phyloP scores from a whole-genome alignment of 1,140 invertebrate species.

The Thaumetopoea pityocampa region DNA sequence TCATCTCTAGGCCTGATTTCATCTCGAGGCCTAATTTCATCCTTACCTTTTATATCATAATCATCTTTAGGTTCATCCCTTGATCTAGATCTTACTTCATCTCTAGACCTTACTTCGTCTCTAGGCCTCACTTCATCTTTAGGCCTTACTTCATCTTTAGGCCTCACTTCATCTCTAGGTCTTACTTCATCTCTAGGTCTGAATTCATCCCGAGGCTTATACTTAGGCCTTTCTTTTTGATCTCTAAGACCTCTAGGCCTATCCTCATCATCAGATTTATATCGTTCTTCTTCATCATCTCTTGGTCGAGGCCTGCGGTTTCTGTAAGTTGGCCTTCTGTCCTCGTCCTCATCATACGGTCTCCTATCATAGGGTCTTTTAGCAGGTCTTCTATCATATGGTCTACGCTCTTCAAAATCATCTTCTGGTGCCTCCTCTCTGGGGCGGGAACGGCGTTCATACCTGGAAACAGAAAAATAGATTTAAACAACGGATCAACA shows the following conservation, averaged over 20 bases:
- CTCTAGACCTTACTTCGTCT: slow-evolving; percentile 32
- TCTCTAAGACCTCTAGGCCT: slow-evolving; percentile 30
- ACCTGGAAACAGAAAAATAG: slow-evolving; percentile 41
- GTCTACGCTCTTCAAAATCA: slow-evolving; percentile 67
- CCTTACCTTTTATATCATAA: slow-evolving; percentile 26
- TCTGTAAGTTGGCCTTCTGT: slow-evolving; percentile 35
- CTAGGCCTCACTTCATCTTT: slow-evolving; percentile 32
- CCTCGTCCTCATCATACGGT: slow-evolving; percentile 38
- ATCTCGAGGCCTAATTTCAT: slow-evolving; percentile 31
- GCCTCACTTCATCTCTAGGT: slow-evolving; percentile 26
- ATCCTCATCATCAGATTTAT: slow-evolving; percentile 35
- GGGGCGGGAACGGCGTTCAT: slow-evolving; percentile 55
- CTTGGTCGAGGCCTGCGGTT: slow-evolving; percentile 34
- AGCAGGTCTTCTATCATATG: slow-evolving; percentile 40
- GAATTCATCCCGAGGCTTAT: slow-evolving; percentile 33
- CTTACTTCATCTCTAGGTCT: slow-evolving; percentile 31
- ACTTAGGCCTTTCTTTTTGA: slow-evolving; percentile 20
- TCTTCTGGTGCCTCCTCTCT: slow-evolving; percentile 64
- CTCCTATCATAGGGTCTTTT: slow-evolving; percentile 42
- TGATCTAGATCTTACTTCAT: slow-evolving; percentile 24
- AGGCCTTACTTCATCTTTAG: slow-evolving; percentile 32
- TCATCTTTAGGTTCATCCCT: slow-evolving; percentile 36
- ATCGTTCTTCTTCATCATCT: slow-evolving; percentile 45
- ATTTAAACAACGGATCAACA: background rate
- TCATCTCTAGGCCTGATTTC: slow-evolving; percentile 31